Percentiles rank a stretch among this genome's conserved stretches.
Conservation (phyloP, 2,797 vertebrate species). For the Yasuhikotakia modesta region DNA sequence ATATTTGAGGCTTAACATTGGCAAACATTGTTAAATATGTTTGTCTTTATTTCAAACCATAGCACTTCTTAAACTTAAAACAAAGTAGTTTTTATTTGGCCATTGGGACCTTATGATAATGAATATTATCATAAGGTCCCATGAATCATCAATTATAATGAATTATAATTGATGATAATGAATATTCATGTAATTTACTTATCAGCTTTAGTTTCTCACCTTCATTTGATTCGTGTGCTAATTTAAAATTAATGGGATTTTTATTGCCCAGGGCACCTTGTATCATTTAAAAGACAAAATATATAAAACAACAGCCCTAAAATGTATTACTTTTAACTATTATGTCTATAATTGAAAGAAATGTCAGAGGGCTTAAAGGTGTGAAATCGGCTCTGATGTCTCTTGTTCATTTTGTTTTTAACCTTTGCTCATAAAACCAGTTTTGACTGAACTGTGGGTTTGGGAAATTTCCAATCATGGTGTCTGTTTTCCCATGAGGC, state of each 20-base stretch:
- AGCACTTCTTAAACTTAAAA: background rate
- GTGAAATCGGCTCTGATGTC: conserved; percentile 4
- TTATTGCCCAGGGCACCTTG: background rate
- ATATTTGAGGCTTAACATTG: background rate
- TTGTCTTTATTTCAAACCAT: background rate
- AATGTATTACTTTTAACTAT: background rate
- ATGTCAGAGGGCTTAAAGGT: conserved; percentile 3
- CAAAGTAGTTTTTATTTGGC: background rate
- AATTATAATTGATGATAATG: too few species aligned
- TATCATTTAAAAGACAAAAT: background rate
- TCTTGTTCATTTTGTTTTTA: background rate
- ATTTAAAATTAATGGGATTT: background rate
- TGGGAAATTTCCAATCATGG: conserved; percentile 26
- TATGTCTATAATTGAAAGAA: background rate
- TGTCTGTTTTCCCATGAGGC: conserved; percentile 27
- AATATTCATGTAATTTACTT: background rate
- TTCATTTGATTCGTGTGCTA: background rate
- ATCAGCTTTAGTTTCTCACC: background rate
- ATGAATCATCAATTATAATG: too few species aligned
- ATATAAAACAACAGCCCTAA: background rate
- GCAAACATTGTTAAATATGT: background rate
- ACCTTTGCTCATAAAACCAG: background rate
- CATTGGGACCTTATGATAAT: background rate
- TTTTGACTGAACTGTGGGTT: background rate
- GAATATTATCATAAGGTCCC: too few species aligned